A percentile compares a stretch with the other conserved stretches of the same genome.
phyloP scores from a whole-genome alignment of 2,888 invertebrate genomes.

The Tachina fera region DNA sequence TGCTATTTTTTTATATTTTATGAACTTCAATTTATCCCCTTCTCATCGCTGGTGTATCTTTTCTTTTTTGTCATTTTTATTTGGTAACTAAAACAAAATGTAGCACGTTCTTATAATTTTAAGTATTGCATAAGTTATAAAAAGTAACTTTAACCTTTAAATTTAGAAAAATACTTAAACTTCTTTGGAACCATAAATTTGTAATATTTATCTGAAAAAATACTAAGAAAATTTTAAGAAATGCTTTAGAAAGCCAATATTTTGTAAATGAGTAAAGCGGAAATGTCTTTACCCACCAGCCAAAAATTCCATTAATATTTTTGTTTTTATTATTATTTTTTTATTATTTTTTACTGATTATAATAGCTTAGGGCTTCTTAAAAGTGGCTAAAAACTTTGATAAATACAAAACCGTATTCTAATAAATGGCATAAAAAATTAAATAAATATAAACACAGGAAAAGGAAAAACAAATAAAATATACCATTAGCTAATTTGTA shows the following conservation, averaged over 20 bases:
- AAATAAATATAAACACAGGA: background rate
- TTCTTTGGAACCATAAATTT: too few species aligned
- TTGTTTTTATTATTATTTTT: conserved; percentile 17
- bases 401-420: background rate
- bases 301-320: conserved; percentile 51
- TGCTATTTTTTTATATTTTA: conserved; percentile 45
- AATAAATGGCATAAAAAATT: conserved; percentile 38
- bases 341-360: conserved; percentile 44
- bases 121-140: too few species aligned
- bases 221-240: too few species aligned
- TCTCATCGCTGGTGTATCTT: conserved; percentile 27
- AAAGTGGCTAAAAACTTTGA: conserved; percentile 45
- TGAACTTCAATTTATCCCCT: conserved; percentile 34
- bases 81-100: background rate
- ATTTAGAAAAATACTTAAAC: too few species aligned
- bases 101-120: too few species aligned
- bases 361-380: conserved; percentile 52
- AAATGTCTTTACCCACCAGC: conserved; percentile 23
- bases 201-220: too few species aligned
- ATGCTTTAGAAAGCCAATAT: too few species aligned
- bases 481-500: background rate
- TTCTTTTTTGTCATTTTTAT: conserved; percentile 6
- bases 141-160: too few species aligned
- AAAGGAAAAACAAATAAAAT: background rate
- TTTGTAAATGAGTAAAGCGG: conserved; percentile 9